These are phyloP conservation scores for Apis cerana DNA, from an alignment of 1,140 invertebrate species.

Conservation along the genomic window DNA sequence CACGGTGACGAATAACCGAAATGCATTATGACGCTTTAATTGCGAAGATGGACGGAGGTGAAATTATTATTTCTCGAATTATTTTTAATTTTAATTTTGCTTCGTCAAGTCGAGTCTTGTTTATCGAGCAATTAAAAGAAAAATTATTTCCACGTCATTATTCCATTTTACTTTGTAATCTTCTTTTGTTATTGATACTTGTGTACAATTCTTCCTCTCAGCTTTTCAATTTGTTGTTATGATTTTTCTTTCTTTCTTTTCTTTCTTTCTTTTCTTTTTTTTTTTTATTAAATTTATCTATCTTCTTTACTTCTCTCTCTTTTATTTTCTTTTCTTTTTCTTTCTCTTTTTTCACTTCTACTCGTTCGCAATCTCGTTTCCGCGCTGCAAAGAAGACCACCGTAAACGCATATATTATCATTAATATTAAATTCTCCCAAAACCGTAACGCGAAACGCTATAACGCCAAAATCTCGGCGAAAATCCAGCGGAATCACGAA, in stretches of 20 bases:
- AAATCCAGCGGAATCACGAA: constrained; percentile 27
- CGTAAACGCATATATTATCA: neutral
- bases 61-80: too few relatives aligned
- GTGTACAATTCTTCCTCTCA: too few relatives aligned
- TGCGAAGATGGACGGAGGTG: too few relatives aligned
- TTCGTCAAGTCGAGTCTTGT: too few relatives aligned
- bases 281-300: neutral
- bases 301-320: neutral
- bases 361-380: neutral
- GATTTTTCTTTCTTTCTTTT: neutral
- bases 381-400: neutral
- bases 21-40: neutral
- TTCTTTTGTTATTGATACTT: too few relatives aligned
- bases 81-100: too few relatives aligned
- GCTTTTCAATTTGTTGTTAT: neutral
- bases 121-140: too few relatives aligned
- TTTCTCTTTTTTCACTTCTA: neutral
- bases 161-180: too few relatives aligned
- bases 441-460: constrained; percentile 8
- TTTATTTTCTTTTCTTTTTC: neutral
- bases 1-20: too few relatives aligned
- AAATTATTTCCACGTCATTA: too few relatives aligned
- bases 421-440: neutral
- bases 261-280: neutral
- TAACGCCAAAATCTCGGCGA: constrained; percentile 27